Evolutionary conservation across 2,797 vertebrate genomes (phyloP), one percentile per base, ranked within the genome.

Genomic region (Sebastes cheni): DNA sequence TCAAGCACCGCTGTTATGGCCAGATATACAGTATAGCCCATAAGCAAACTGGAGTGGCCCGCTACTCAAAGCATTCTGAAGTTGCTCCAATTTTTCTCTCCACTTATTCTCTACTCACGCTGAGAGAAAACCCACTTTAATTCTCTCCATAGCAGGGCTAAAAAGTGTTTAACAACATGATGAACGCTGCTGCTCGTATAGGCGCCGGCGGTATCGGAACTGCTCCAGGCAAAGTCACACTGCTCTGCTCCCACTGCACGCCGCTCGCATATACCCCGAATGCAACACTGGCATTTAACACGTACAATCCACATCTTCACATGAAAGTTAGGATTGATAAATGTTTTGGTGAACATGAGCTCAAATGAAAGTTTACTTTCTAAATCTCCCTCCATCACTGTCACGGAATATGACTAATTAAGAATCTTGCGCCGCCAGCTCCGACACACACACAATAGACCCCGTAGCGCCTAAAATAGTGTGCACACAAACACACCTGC

Each of bases 401-500:
- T 67, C 50, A 52, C 11, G 2, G 52, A 60, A 81, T 67, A 34
- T 65, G 20, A 80, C 67, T 50, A 18, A 70, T 54, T 67, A 73
- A 66, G 58, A 34, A 18, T 30, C 20, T 80, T 20, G 20, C 8
- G n/a, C 4, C 6, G 2, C 34, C 11, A 27, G 29, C 75, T 56
- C 8, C 20, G 16, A 67, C 54, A 27, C 42, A 46, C 69, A 61
- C 34, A 82, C 80, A 84, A 65, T 60, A 29, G 32, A 77, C 36
- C 69, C 56, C 62, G 75, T 30, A 59, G 67, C 30, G 0, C 5
- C 7, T 3, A 52, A 52, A 84, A 81, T 54, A 39, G 67, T 20
- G 64, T 18, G 39, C 27, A 52, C 60, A 22, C 34, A 78, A 76
- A 86, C 77, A 75, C 60, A 81, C 84, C 29, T 62, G 75, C 22